A percentile compares a stretch with the other conserved stretches of the same genome.
phyloP scores from a whole-genome alignment of 2,888 invertebrate species.

The Ormia ochracea region DNA sequence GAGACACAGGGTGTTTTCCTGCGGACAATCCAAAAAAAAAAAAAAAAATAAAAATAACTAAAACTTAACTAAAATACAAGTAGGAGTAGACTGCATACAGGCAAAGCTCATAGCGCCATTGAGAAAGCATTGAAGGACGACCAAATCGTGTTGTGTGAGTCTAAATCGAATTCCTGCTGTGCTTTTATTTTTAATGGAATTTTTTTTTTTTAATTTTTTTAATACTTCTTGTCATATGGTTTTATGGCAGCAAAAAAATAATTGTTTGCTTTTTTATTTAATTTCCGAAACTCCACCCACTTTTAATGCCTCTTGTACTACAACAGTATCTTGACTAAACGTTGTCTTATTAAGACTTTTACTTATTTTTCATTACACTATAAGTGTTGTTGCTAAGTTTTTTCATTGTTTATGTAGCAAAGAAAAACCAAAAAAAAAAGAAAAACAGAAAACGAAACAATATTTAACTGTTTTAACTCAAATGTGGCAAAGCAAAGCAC shows the following conservation, averaged over 20 bases:
- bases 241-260: neutral
- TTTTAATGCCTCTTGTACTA: constrained; percentile 21
- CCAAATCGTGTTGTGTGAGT: too few species aligned
- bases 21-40: too few species aligned
- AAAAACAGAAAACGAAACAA: too few species aligned
- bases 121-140: too few species aligned
- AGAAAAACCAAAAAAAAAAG: too few species aligned
- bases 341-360: neutral
- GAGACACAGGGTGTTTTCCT: too few species aligned
- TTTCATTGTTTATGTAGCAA: neutral
- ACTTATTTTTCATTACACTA: constrained; percentile 5
- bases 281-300: constrained; percentile 42
- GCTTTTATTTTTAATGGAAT: too few species aligned
- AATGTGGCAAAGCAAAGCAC: constrained; percentile 30
- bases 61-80: too few species aligned
- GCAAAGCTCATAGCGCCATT: too few species aligned
- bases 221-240: neutral
- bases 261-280: neutral
- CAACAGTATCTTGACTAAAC: constrained; percentile 7
- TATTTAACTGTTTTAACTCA: neutral
- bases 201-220: neutral
- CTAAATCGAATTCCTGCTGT: too few species aligned
- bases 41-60: too few species aligned
- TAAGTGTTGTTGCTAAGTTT: neutral
- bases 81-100: too few species aligned